Conservation (phyloP, 2,888 invertebrate genomes). For the Clivina fossor region DNA sequence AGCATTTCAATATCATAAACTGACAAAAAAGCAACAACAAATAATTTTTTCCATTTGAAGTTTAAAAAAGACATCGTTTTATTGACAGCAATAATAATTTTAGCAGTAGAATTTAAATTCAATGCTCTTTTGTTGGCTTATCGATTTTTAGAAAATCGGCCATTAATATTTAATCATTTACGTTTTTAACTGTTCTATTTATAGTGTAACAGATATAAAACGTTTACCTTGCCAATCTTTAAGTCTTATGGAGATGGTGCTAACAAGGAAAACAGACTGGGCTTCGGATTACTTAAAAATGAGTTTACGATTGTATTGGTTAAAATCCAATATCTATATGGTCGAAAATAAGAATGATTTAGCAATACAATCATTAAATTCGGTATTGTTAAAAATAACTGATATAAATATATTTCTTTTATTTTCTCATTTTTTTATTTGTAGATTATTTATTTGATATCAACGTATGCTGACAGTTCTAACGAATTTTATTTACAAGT, state of each 20-base stretch:
- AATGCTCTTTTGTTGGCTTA: no score
- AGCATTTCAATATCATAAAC: no score
- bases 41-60: no score
- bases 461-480: conserved; percentile 44
- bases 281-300: conserved; percentile 53
- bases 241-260: conserved; percentile 54
- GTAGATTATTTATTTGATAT: conserved; percentile 45
- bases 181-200: no score
- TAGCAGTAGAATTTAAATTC: no score
- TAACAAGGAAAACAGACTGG: conserved; percentile 53
- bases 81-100: no score
- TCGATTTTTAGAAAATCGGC: no score
- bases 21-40: no score
- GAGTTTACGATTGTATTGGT: conserved; percentile 58
- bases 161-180: not conserved
- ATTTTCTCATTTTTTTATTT: conserved; percentile 24
- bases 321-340: conserved; percentile 58
- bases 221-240: conserved; percentile 52
- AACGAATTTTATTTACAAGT: conserved; percentile 51
- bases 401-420: not conserved
- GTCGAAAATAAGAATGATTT: conserved; percentile 57
- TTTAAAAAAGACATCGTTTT: no score
- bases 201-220: conserved; percentile 21
- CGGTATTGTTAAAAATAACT: conserved; percentile 44
- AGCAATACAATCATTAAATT: conserved; percentile 56